A percentile compares a stretch with the other conserved stretches of the same genome.
phyloP scores from a whole-genome alignment of 2,888 invertebrate genomes.

The Drosophila paramelanica region DNA sequence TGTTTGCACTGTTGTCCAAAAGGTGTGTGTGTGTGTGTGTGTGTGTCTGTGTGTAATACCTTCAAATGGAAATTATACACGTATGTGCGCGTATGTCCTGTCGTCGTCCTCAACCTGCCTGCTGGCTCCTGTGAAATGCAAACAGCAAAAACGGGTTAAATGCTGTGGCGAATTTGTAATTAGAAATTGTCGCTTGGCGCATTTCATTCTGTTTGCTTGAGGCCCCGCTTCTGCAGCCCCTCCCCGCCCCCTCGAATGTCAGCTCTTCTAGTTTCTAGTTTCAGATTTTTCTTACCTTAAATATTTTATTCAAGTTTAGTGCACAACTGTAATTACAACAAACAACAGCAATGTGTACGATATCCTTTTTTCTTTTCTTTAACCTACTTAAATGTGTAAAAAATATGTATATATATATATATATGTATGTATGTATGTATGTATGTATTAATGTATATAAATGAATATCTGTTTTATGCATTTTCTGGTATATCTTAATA shows the following conservation, averaged over 20 bases:
- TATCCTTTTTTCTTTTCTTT: not conserved
- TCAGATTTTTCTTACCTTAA: constrained; percentile 46
- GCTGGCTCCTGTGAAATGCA: constrained; percentile 32
- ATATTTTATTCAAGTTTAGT: constrained; percentile 53
- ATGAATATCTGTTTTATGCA: too few relatives aligned
- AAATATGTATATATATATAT: not conserved
- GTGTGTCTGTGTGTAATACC: constrained; percentile 18
- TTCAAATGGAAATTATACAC: constrained; percentile 58
- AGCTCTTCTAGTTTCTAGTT: constrained; percentile 19
- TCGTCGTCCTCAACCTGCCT: not conserved
- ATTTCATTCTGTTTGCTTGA: constrained; percentile 74
- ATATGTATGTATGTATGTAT: not conserved
- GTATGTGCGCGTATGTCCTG: constrained; percentile 50
- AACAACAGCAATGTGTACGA: not conserved
- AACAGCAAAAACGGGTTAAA: constrained; percentile 78
- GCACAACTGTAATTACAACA: constrained; percentile 39
- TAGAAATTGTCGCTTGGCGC: constrained; percentile 81
- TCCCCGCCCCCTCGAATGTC: not conserved
- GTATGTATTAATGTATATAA: not conserved
- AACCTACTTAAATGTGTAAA: not conserved
- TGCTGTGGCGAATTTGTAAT: constrained; percentile 83
- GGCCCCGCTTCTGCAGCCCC: not conserved
- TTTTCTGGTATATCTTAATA: too few relatives aligned
- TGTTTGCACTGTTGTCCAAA: constrained; percentile 58
- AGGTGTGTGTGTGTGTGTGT: constrained; percentile 32